phyloP scores from a whole-genome alignment of 2,797 vertebrate genomes.

The Sebastes elongatus region DNA sequence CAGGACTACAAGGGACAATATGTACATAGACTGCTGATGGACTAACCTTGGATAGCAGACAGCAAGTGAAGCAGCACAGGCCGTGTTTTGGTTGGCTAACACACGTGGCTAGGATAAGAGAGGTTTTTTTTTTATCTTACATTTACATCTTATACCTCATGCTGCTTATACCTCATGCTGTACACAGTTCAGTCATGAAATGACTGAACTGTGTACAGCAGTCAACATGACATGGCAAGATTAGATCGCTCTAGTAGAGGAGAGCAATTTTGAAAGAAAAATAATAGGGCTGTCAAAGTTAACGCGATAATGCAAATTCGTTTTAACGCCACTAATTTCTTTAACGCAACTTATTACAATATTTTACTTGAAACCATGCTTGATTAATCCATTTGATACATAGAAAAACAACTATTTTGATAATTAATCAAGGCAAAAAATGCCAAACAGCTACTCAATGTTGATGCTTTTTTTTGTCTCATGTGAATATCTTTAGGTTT shows the following conservation, averaged over 20 bases:
- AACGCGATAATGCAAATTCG: no score
- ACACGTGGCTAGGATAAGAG: neutral
- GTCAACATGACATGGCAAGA: neutral
- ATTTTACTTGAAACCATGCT: neutral
- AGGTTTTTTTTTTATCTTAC: neutral
- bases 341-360: neutral
- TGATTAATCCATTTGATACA: neutral
- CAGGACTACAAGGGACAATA: neutral
- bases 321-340: no score
- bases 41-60: conserved; percentile 12
- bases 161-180: no score
- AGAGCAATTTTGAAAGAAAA: neutral
- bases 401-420: neutral
- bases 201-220: neutral
- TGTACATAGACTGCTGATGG: neutral
- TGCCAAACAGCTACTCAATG: neutral
- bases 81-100: neutral
- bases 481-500: neutral
- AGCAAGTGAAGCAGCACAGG: neutral
- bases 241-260: neutral
- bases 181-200: no score
- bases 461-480: neutral
- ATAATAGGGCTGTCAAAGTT: no score
- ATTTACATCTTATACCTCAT: neutral
- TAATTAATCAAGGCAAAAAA: neutral